phyloP scores from a whole-genome alignment of 2,888 invertebrate genomes.

The Kuschelorhynchus macadamiae region DNA sequence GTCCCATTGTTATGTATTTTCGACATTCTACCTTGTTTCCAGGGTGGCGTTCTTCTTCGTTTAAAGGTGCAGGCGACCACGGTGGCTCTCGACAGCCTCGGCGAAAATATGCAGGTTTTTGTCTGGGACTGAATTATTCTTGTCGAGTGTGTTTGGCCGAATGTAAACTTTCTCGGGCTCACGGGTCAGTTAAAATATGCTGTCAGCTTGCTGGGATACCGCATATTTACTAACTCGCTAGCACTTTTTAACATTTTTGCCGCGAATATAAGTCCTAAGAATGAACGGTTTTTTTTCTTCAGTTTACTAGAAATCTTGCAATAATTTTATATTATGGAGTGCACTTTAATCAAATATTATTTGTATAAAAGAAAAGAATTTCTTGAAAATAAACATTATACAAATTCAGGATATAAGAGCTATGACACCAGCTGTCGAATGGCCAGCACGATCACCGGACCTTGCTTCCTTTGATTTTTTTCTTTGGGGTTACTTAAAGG shows the following conservation, averaged over 20 bases:
- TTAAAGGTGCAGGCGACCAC: constrained; percentile 65
- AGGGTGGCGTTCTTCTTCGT: constrained; percentile 59
- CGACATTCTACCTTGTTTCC: constrained; percentile 52
- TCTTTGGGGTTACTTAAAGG: too few relatives aligned
- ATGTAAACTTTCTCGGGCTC: constrained; percentile 66
- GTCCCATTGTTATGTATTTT: constrained; percentile 44
- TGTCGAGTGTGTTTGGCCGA: constrained; percentile 66
- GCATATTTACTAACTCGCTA: constrained; percentile 67
- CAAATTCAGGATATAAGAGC: too few relatives aligned
- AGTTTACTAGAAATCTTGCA: too few relatives aligned
- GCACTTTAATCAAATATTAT: too few relatives aligned
- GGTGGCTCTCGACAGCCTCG: constrained; percentile 66
- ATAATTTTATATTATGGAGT: too few relatives aligned
- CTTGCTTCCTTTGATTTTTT: too few relatives aligned
- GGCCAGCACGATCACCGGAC: too few relatives aligned
- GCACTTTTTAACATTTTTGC: constrained; percentile 62
- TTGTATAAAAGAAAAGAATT: too few relatives aligned
- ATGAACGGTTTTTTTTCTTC: not conserved
- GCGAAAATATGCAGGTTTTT: constrained; percentile 66
- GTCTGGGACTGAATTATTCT: constrained; percentile 67
- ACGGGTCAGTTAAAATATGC: constrained; percentile 66
- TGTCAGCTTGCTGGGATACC: constrained; percentile 63
- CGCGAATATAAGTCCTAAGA: not conserved
- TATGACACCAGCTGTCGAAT: too few relatives aligned
- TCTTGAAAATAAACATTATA: too few relatives aligned